Evolutionary conservation across 2,888 invertebrate genomes (phyloP).

Genomic region (Rhaphigaster nebulosa): DNA sequence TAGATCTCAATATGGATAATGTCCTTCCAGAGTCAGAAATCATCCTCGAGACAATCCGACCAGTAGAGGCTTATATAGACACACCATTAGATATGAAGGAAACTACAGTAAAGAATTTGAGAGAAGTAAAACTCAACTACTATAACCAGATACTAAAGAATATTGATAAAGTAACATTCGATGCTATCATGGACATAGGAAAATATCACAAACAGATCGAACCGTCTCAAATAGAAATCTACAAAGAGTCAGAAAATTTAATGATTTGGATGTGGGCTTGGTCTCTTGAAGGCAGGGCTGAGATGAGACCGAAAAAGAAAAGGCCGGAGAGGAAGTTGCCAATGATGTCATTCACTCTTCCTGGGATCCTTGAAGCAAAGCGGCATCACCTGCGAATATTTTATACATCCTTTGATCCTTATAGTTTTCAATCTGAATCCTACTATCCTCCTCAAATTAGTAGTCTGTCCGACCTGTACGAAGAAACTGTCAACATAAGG

Average conservation of each 20-base stretch:
- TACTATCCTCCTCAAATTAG: not conserved
- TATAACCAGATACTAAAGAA: not conserved
- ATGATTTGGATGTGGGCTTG: constrained; percentile 30
- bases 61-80: not conserved
- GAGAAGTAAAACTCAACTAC: not conserved
- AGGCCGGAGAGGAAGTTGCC: not conserved
- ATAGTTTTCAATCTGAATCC: constrained; percentile 9
- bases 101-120: not conserved
- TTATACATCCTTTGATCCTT: constrained; percentile 21
- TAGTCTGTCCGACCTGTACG: not conserved
- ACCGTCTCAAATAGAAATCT: not conserved
- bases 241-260: not conserved
- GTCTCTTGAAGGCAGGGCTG: not conserved
- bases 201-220: not conserved
- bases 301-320: not conserved
- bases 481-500: not conserved
- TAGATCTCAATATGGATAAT: not conserved
- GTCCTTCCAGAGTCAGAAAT: not conserved
- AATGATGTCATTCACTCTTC: not conserved
- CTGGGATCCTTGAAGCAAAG: constrained; percentile 7
- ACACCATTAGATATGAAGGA: constrained; percentile 34
- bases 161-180: constrained; percentile 23
- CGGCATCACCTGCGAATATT: constrained; percentile 4
- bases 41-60: not conserved
- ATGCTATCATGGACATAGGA: constrained; percentile 1